These are phyloP conservation scores for Deroplatys truncata DNA, from an alignment of 2,888 invertebrate species.

Conservation along the genomic window DNA sequence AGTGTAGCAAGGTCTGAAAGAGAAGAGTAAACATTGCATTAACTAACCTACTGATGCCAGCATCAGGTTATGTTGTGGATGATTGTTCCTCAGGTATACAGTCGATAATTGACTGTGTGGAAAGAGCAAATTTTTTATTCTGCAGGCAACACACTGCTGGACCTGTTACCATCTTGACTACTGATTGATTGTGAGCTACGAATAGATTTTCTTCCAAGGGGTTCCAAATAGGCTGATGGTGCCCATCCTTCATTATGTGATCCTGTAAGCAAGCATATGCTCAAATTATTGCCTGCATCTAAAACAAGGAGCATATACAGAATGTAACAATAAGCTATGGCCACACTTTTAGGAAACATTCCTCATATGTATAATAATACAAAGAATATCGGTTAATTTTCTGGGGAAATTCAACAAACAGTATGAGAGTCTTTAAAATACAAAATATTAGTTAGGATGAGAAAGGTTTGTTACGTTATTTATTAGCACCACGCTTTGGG, in stretches of 20 bases:
- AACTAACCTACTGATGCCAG: not conserved
- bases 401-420: no score
- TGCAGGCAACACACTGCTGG: not conserved
- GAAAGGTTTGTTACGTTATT: no score
- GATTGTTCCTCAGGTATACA: not conserved
- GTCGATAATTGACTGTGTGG: not conserved
- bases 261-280: constrained; percentile 42
- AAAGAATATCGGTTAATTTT: no score
- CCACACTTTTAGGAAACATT: no score
- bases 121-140: not conserved
- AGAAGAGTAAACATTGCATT: not conserved
- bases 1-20: not conserved
- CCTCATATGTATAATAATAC: not conserved
- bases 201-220: constrained; percentile 39
- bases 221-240: constrained; percentile 87
- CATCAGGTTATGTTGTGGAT: not conserved
- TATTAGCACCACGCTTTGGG: no score
- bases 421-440: no score
- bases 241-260: constrained; percentile 85
- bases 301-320: not conserved
- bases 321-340: no score
- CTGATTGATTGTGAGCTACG: constrained; percentile 34
- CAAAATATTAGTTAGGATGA: no score
- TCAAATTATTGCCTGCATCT: not conserved
- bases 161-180: constrained; percentile 15